These are phyloP conservation scores for Axis porcinus DNA, from an alignment of 2,113 vertebrate genomes.

Conservation along the genomic window DNA sequence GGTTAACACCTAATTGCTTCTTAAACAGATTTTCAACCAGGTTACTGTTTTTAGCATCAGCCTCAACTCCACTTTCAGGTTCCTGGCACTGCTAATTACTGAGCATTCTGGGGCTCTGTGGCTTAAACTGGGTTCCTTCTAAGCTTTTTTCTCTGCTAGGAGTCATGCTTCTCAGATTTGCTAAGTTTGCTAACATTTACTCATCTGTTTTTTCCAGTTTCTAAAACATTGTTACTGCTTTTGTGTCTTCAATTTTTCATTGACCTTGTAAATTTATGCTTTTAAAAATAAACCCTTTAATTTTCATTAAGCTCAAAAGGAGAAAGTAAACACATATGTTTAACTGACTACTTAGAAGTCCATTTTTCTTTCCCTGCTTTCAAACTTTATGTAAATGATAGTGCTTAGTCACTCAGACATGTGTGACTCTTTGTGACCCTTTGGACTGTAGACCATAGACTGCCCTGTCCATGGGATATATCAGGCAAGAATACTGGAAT, in stretches of 20 bases:
- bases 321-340: not conserved
- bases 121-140: not conserved
- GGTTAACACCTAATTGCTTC: not conserved
- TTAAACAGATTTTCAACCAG: conserved; percentile 8
- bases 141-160: not conserved
- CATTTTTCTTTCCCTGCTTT: not conserved
- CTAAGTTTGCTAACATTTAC: not conserved
- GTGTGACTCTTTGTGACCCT: not conserved
- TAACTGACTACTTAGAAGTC: not conserved
- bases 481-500: not conserved
- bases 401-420: not conserved
- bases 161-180: not conserved
- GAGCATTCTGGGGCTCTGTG: not conserved
- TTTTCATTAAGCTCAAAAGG: not conserved
- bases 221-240: not conserved
- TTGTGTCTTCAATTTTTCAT: not conserved
- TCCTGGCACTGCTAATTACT: not conserved
- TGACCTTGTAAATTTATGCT: not conserved
- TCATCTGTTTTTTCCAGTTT: not conserved
- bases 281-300: conserved; percentile 4
- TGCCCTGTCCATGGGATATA: not conserved
- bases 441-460: not conserved
- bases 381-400: not conserved
- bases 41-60: not conserved
- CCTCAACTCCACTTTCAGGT: not conserved